Evolutionary conservation across 2,797 vertebrate genomes (phyloP), one percentile per base, ranked within the genome.

Genomic region (Bufotes viridis): DNA sequence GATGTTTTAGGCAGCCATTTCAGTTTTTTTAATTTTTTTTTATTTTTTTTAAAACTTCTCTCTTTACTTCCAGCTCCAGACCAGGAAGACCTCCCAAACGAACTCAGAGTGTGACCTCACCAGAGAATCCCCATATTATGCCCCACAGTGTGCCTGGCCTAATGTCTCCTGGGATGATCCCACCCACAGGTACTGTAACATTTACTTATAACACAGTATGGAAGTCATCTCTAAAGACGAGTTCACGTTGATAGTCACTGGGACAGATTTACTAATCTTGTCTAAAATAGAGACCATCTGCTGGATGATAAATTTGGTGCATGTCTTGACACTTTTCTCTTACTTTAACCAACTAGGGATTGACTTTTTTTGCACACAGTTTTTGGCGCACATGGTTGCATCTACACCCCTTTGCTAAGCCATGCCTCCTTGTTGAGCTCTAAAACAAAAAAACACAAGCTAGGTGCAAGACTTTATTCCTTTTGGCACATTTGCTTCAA

Each of bases 111-210:
- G 96, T 99, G 93, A 99, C 98, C 91, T 99, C 98, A 87, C 95
- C 96, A 15, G 98, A 99, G 95, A 99, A 99, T 95, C 97, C 98
- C 87, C 98, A 99, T 94, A 99, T 99, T 93, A 99, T 99, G 98
- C 98, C 98, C 58, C 98, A 99, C 96, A 97, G 97, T 72, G 98
- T 99, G 92, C 98, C 98, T 0, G 98, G 98, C 89, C 97, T 99
- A 91, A 99, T 99, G 97, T 99, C 98, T 92, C 98, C 98, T 61
- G 98, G 98, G 94, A 99, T 99, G 94, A 99, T 99, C 90, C 97
- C 98, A 86, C 96, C 98, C 93, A 98, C 98, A 99, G 98, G 98
- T 99, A 97, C 24, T 34, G 69, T 82, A 87, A 24, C 29, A n/a
- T 69, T 86, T 42, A 15, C 22, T 24, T 53, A 24, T 53, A 24